A percentile compares a stretch with the other conserved stretches of the same genome.
Evolutionary conservation across 2,888 invertebrate genomes (phyloP).

Genomic region (Tachina lurida): DNA sequence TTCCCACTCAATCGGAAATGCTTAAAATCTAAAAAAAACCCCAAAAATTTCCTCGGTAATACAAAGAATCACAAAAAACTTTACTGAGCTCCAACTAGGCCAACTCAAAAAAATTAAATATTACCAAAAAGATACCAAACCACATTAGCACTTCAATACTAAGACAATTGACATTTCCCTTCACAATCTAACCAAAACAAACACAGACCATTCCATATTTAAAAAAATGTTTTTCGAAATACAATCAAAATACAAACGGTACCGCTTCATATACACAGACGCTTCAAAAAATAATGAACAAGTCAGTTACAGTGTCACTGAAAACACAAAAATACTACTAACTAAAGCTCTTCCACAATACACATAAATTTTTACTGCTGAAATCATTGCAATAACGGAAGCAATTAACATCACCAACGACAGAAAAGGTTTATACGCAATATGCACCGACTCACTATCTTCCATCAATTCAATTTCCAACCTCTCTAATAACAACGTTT

Average conservation of each 20-base stretch:
- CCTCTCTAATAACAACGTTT: neutral
- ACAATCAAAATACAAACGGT: neutral
- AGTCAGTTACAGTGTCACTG: neutral
- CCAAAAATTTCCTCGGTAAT: constrained; percentile 9
- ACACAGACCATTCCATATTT: too few species aligned
- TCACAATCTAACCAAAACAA: too few species aligned
- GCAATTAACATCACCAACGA: too few species aligned
- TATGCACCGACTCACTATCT: constrained; percentile 10
- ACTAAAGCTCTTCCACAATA: neutral
- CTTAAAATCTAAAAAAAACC: constrained; percentile 14
- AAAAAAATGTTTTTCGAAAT: too few species aligned
- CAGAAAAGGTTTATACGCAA: constrained; percentile 4
- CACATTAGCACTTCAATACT: neutral
- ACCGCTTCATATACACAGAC: neutral
- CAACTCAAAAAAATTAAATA: neutral
- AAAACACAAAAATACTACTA: neutral
- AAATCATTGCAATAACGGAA: constrained; percentile 4
- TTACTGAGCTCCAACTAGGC: neutral
- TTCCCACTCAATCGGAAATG: neutral
- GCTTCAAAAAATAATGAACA: neutral
- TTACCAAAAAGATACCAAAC: neutral
- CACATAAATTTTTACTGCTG: neutral
- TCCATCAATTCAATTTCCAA: neutral
- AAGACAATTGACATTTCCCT: too few species aligned
- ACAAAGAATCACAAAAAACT: neutral